phyloP scores from a whole-genome alignment of 2,797 vertebrate species.

The Ara ararauna region DNA sequence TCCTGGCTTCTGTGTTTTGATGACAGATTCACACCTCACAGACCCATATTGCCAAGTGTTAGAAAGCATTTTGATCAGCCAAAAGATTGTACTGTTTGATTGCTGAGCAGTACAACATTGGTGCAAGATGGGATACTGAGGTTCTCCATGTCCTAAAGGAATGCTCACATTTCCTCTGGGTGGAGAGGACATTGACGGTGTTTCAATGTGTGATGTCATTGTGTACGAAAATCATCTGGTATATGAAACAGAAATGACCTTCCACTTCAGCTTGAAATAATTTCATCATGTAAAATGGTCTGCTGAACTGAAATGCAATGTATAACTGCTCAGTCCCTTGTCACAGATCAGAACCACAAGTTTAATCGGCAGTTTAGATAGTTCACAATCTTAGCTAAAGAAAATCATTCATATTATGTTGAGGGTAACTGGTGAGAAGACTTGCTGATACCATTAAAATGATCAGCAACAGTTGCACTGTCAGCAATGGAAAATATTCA shows the following conservation, averaged over 20 bases:
- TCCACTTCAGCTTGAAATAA: background rate
- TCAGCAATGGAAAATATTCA: background rate
- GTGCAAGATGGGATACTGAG: rapidly evolving
- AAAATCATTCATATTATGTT: background rate
- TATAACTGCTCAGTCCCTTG: background rate
- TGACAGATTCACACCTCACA: background rate
- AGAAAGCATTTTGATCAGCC: background rate
- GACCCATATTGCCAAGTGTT: background rate
- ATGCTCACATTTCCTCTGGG: background rate
- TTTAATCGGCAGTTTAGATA: background rate
- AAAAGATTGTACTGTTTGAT: background rate
- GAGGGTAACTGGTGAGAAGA: background rate
- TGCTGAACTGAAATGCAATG: background rate
- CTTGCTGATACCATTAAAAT: background rate
- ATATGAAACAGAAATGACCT: background rate
- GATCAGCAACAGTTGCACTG: background rate
- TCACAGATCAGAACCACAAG: background rate
- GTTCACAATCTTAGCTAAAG: background rate
- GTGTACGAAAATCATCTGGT: background rate
- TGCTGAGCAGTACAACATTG: background rate
- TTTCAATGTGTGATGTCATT: background rate
- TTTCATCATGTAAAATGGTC: background rate
- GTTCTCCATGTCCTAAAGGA: background rate
- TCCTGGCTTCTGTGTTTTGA: background rate
- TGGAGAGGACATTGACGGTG: background rate